A percentile compares a stretch with the other conserved stretches of the same genome.
These are phyloP conservation scores for Philypnodon macrostomus DNA, from an alignment of 2,797 vertebrate genomes.

Conservation along the genomic window DNA sequence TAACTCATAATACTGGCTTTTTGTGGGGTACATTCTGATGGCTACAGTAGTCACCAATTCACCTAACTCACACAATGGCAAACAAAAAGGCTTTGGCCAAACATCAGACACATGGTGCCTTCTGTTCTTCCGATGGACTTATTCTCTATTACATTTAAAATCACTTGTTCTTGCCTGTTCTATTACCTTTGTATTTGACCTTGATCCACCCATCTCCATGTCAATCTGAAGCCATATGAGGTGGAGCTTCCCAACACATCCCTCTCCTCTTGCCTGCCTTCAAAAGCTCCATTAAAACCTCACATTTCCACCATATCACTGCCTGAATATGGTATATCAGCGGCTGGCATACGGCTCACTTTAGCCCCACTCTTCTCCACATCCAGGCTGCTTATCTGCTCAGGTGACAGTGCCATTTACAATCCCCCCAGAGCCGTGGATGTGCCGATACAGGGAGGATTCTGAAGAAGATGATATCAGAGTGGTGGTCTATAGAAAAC, in stretches of 20 bases:
- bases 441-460: conserved; percentile 59
- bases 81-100: too few relatives aligned
- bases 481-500: conserved; percentile 43
- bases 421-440: conserved; percentile 51
- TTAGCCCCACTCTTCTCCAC: conserved; percentile 54
- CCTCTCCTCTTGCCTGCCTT: conserved; percentile 27
- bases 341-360: conserved; percentile 45
- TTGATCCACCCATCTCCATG: conserved; percentile 48
- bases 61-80: too few relatives aligned
- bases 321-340: conserved; percentile 22
- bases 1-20: too few relatives aligned
- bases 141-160: too few relatives aligned
- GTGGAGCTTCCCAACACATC: conserved; percentile 8
- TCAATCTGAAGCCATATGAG: conserved; percentile 13
- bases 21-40: too few relatives aligned
- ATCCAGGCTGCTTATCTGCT: conserved; percentile 62
- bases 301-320: conserved; percentile 56
- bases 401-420: conserved; percentile 71
- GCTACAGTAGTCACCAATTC: too few relatives aligned
- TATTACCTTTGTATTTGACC: conserved; percentile 46
- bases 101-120: neutral
- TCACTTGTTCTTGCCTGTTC: neutral
- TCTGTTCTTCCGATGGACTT: too few relatives aligned
- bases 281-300: conserved; percentile 47
- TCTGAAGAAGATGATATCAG: conserved; percentile 56